Percentiles rank a stretch among this genome's conserved stretches.
phyloP scores from a whole-genome alignment of 2,113 vertebrate genomes.

The Aptenodytes forsteri region DNA sequence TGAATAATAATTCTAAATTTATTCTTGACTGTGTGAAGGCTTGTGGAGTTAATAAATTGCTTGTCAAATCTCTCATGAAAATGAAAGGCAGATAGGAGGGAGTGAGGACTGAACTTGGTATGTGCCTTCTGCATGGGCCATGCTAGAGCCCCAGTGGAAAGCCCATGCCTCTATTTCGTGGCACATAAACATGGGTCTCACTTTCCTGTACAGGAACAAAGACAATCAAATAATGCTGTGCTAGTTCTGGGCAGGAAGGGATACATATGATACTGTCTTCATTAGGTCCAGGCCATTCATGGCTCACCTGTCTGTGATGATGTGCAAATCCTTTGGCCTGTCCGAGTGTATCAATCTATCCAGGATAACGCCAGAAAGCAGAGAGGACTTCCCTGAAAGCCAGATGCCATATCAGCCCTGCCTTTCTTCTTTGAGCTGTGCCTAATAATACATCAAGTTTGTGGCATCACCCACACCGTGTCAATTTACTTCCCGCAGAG shows the following conservation, averaged over 20 bases:
- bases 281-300: background rate
- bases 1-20: constrained; percentile 48
- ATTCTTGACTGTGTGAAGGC: constrained; percentile 19
- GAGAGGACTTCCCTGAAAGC: background rate
- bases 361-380: background rate
- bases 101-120: background rate
- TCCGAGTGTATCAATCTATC: background rate
- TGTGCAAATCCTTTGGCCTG: background rate
- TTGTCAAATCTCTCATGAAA: constrained; percentile 18
- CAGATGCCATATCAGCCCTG: background rate
- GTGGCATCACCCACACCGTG: background rate
- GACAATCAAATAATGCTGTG: background rate
- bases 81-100: background rate
- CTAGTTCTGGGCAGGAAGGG: background rate
- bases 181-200: background rate
- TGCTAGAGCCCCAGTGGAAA: background rate
- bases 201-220: background rate
- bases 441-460: background rate
- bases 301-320: background rate
- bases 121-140: background rate
- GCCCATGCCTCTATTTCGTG: background rate
- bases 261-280: background rate
- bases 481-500: background rate
- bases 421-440: background rate
- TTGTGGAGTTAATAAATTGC: constrained; percentile 50